A percentile compares a stretch with the other conserved stretches of the same genome.
phyloP scores from a whole-genome alignment of 1,140 invertebrate species.

The Anastrepha ludens region DNA sequence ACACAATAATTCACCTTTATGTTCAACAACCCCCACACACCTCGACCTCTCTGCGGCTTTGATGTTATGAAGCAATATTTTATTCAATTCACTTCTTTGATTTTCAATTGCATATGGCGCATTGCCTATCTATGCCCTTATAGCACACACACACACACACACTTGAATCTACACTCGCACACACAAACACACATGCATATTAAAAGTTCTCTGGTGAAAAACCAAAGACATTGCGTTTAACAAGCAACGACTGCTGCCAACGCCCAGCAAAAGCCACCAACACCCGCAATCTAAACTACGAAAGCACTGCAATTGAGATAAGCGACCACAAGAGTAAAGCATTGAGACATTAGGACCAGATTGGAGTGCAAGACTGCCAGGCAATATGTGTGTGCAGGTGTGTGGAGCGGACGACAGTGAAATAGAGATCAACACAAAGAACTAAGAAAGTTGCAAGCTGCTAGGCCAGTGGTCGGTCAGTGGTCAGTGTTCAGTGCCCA shows the following conservation, averaged over 20 bases:
- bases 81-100: slow-evolving; percentile 11
- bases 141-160: not conserved
- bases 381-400: not conserved
- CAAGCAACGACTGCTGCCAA: slow-evolving; percentile 35
- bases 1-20: slow-evolving; percentile 36
- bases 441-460: not conserved
- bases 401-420: not conserved
- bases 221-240: slow-evolving; percentile 37
- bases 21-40: not conserved
- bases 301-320: slow-evolving; percentile 27
- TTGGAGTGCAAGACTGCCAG: not conserved
- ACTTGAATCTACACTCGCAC: not conserved
- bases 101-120: slow-evolving; percentile 45
- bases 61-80: slow-evolving; percentile 50
- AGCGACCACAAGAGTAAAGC: slow-evolving; percentile 29
- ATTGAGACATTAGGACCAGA: not conserved
- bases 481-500: not conserved
- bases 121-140: slow-evolving; percentile 4
- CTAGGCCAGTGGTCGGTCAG: not conserved
- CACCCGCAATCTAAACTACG: slow-evolving; percentile 43
- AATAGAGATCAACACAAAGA: not conserved
- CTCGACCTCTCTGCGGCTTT: not conserved
- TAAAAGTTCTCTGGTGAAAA: not conserved
- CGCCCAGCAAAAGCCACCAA: slow-evolving; percentile 11
- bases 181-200: not conserved